Evolutionary conservation across 2,797 vertebrate genomes (phyloP), one percentile per base, ranked within the genome.

Genomic region (Bovichtus diacanthus): DNA sequence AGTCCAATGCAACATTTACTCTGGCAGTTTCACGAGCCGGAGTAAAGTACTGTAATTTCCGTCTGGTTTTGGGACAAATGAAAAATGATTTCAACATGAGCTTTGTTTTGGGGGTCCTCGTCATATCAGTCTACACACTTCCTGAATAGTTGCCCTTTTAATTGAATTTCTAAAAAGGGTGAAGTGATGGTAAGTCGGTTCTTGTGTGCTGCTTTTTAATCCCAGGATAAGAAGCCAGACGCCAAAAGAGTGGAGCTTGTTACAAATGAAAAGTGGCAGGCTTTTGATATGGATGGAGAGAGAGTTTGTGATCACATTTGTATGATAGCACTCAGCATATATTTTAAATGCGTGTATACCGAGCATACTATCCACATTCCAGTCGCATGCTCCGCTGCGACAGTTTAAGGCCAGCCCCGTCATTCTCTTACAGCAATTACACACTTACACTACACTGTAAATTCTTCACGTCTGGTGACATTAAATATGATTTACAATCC

Each of bases 401-500:
- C 76, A 88, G 74, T 76, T 83, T 88, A 70, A 53, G 76, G 80
- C 87, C 81, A 84, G 81, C 27, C 73, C 73, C 41, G 29, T 84
- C 71, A 64, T 79, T 88, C 83, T 68, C 84, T 69, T 74, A 82
- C 78, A 80, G 75, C 86, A 90, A 89, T 88, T 84, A 86, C 76
- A 91, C 82, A 76, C 65, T 73, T 77, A 36, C 43, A 76, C 70
- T 60, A 46, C 77, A 66, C 51, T 53, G 56, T 77, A 44, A 87
- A 92, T 91, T 87, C 86, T 82, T 83, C 55, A 21, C 2, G 81
- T 88, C 87, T 84, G 73, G 75, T 79, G 85, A 88, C 82, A 85
- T 84, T 88, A 88, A 87, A 82, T 73, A 68, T 88, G 88, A 92
- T 92, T 91, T 88, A 88, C 80, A 81, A 66, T 41, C 39, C 36